Percentiles rank a stretch among this genome's conserved stretches.
Evolutionary conservation across 2,888 invertebrate genomes (phyloP).

Genomic region (Polia nebulosa): DNA sequence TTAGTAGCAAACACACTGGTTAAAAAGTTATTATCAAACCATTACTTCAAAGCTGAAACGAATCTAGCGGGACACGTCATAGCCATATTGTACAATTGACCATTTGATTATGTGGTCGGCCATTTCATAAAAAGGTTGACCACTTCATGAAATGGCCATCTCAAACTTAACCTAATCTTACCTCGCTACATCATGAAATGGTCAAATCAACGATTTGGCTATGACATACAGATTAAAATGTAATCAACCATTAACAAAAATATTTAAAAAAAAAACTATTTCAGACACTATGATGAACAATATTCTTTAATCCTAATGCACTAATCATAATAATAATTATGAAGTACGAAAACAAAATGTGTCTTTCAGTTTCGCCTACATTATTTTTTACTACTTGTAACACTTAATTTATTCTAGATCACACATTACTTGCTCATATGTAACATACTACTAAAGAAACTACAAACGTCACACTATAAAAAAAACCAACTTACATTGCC

Average conservation of each 20-base stretch:
- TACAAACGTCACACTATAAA: slow-evolving; percentile 26
- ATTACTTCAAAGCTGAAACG: slow-evolving; percentile 3
- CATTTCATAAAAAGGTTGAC: too few relatives aligned
- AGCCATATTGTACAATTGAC: too few relatives aligned
- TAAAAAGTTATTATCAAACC: background rate
- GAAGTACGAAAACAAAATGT: background rate
- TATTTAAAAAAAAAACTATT: too few relatives aligned
- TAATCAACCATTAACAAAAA: too few relatives aligned
- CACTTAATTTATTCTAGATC: background rate
- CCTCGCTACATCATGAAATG: too few relatives aligned
- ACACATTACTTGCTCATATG: slow-evolving; percentile 13
- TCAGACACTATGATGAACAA: background rate
- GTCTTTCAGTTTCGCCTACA: background rate
- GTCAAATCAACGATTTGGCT: too few relatives aligned
- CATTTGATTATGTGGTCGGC: too few relatives aligned
- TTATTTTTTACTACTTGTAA: background rate
- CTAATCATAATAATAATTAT: too few relatives aligned
- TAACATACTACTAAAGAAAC: slow-evolving; percentile 47
- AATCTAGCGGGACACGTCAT: background rate
- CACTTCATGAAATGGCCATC: too few relatives aligned
- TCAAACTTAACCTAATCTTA: too few relatives aligned
- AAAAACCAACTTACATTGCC: slow-evolving; percentile 76
- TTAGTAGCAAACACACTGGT: slow-evolving; percentile 8
- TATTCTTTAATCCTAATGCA: background rate
- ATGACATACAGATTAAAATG: too few relatives aligned